Evolutionary conservation across 2,113 vertebrate genomes (phyloP).

Genomic region (Myrmecobius fasciatus): DNA sequence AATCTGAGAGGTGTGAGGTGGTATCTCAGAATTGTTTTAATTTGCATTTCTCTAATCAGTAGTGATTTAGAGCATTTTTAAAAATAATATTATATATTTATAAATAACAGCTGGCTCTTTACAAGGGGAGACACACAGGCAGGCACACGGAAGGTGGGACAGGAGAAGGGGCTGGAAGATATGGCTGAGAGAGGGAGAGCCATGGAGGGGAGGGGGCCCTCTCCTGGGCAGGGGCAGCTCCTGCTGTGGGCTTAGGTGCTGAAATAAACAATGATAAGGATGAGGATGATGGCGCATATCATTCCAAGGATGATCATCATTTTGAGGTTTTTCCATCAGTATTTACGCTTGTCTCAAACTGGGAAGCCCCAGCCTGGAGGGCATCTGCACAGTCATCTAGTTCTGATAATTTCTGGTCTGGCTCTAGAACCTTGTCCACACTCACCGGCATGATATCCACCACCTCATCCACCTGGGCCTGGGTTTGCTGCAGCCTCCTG

Average conservation of each 20-base stretch:
- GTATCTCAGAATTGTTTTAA: no score
- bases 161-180: conserved; percentile 76
- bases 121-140: conserved; percentile 79
- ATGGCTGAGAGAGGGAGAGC: conserved; percentile 82
- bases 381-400: conserved; percentile 84
- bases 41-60: no score
- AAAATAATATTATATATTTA: conserved; percentile 86
- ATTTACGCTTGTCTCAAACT: conserved; percentile 87
- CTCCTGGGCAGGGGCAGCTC: conserved; percentile 79
- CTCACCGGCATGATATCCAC: conserved; percentile 87
- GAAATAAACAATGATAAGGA: conserved; percentile 85
- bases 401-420: conserved; percentile 85
- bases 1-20: no score
- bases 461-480: conserved; percentile 94
- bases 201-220: conserved; percentile 74
- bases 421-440: conserved; percentile 85
- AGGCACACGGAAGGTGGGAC: conserved; percentile 57
- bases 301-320: conserved; percentile 87
- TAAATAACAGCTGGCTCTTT: conserved; percentile 85
- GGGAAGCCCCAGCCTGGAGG: conserved; percentile 85
- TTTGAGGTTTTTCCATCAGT: conserved; percentile 88
- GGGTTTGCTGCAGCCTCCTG: conserved; percentile 92
- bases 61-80: no score
- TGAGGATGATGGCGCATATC: conserved; percentile 86
- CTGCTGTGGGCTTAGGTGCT: conserved; percentile 80